A percentile compares a stretch with the other conserved stretches of the same genome.
Conservation (phyloP, 2,797 vertebrate species). For the Leptoclinus maculatus region DNA sequence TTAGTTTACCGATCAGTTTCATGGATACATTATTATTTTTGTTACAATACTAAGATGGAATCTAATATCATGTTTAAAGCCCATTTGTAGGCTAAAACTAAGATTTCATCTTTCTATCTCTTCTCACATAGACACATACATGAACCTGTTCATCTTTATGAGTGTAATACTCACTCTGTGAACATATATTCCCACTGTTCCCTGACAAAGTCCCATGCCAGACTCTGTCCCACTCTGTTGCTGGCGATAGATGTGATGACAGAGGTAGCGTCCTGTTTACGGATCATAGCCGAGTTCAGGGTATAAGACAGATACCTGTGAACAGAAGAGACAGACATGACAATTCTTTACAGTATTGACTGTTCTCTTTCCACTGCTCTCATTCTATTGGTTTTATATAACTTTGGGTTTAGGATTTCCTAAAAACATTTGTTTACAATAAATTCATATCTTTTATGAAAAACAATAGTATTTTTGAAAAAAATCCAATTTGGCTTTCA, state of each 20-base stretch:
- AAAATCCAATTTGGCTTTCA: neutral
- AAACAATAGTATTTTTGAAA: no score
- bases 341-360: neutral
- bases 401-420: no score
- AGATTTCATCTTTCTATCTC: neutral
- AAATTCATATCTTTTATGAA: no score
- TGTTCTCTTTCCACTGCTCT: neutral
- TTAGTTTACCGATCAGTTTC: no score
- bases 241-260: constrained; percentile 87
- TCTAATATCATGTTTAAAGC: neutral
- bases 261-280: constrained; percentile 89
- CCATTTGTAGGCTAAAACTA: neutral
- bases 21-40: neutral
- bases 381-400: no score
- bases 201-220: constrained; percentile 91
- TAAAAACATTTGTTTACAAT: no score
- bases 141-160: neutral
- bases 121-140: neutral
- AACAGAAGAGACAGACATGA: neutral
- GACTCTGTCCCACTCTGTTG: constrained; percentile 85
- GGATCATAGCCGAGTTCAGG: constrained; percentile 85
- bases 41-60: neutral
- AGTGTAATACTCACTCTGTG: constrained; percentile 83
- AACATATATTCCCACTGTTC: constrained; percentile 87
- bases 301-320: constrained; percentile 86